Evolutionary conservation across 2,888 invertebrate species (phyloP).

Genomic region (Amaurobius ferox): DNA sequence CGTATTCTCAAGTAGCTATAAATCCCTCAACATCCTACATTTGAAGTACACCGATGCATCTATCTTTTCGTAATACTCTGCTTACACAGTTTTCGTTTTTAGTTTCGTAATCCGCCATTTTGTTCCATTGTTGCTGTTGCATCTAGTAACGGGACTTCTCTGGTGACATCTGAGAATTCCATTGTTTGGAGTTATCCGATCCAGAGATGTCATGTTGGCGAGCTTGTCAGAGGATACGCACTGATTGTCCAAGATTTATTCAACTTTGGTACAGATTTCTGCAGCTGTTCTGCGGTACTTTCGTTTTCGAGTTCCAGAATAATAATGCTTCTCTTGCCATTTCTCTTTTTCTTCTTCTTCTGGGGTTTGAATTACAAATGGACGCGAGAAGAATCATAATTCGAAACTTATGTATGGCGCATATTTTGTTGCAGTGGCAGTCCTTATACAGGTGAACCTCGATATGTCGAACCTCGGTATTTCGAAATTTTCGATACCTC

Average conservation of each 20-base stretch:
- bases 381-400: too few relatives aligned
- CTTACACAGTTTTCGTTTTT: not conserved
- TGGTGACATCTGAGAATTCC: constrained; percentile 8
- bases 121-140: not conserved
- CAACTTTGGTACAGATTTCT: constrained; percentile 6
- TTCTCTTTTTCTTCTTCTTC: too few relatives aligned
- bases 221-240: not conserved
- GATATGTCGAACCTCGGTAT: too few relatives aligned
- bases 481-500: too few relatives aligned
- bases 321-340: too few relatives aligned
- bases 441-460: too few relatives aligned
- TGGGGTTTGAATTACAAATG: too few relatives aligned
- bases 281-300: not conserved
- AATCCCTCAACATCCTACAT: not conserved
- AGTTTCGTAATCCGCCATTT: not conserved
- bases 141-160: not conserved
- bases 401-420: too few relatives aligned
- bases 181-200: constrained; percentile 6
- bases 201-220: not conserved
- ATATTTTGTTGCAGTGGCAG: too few relatives aligned
- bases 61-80: not conserved
- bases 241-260: not conserved
- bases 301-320: not conserved
- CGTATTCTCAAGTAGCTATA: not conserved
- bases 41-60: not conserved